These are phyloP conservation scores for Napeogenes sylphis DNA, from an alignment of 2,888 invertebrate species.

Conservation along the genomic window DNA sequence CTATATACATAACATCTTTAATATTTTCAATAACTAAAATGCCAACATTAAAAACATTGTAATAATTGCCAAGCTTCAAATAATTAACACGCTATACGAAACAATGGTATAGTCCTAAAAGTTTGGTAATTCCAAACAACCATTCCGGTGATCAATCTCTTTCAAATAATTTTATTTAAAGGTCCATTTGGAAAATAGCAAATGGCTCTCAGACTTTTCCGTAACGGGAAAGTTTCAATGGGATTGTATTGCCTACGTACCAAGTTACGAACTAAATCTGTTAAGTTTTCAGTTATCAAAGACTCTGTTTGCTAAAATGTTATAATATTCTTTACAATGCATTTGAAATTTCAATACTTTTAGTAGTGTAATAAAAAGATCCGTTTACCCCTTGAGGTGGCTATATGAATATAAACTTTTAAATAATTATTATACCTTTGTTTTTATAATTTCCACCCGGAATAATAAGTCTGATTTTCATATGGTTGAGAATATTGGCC, in stretches of 20 bases:
- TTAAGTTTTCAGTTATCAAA: slow-evolving; percentile 41
- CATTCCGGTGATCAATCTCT: slow-evolving; percentile 57
- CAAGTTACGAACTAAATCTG: slow-evolving; percentile 49
- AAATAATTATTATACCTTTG: no score
- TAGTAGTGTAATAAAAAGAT: no score
- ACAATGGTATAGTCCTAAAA: neutral
- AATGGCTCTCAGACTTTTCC: slow-evolving; percentile 41
- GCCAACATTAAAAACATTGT: no score
- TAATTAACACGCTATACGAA: no score
- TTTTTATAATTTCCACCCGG: no score
- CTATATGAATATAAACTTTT: no score
- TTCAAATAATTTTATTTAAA: slow-evolving; percentile 53
- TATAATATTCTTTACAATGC: no score
- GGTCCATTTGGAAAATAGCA: slow-evolving; percentile 29
- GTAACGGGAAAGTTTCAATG: slow-evolving; percentile 61
- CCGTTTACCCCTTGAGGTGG: no score
- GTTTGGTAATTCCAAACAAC: slow-evolving; percentile 33
- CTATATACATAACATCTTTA: no score
- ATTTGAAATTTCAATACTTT: no score
- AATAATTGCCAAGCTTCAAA: no score
- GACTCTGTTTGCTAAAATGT: slow-evolving; percentile 19
- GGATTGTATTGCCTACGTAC: slow-evolving; percentile 70
- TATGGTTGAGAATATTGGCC: neutral
- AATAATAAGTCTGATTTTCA: neutral
- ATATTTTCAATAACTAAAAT: no score